These are phyloP conservation scores for Cladopsammia gracilis DNA, from an alignment of 64 coral and sea anemone genomes.

Conservation along the genomic window DNA sequence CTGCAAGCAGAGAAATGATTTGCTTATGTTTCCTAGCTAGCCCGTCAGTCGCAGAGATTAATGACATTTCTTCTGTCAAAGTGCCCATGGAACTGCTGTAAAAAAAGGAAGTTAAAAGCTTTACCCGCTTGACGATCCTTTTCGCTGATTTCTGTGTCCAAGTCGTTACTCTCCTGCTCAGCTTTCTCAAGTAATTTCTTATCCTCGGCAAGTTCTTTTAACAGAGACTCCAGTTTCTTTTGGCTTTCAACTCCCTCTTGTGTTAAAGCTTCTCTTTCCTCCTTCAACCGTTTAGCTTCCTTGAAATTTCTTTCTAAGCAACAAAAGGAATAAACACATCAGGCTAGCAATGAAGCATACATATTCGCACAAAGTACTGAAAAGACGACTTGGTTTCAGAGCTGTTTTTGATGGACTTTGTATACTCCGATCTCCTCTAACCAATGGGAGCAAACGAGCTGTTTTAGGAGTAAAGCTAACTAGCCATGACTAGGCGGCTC, in stretches of 20 bases:
- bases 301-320: slow-evolving; percentile 91
- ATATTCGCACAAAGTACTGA: no score
- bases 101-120: neutral
- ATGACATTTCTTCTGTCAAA: no score
- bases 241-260: slow-evolving; percentile 78
- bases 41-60: no score
- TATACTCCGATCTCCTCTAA: no score
- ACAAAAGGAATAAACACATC: neutral
- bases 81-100: no score
- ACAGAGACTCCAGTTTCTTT: slow-evolving; percentile 69
- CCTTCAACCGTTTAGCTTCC: slow-evolving; percentile 89
- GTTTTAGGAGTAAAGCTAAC: no score
- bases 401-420: no score
- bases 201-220: slow-evolving; percentile 54
- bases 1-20: no score
- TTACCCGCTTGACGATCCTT: slow-evolving; percentile 74
- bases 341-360: neutral
- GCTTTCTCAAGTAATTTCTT: slow-evolving; percentile 52
- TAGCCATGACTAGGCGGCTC: no score
- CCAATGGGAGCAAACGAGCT: no score
- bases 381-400: no score
- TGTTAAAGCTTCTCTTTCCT: slow-evolving; percentile 65
- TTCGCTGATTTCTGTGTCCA: slow-evolving; percentile 55
- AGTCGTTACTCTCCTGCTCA: slow-evolving; percentile 50
- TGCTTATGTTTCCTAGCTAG: no score